These are phyloP conservation scores for Grantiella picta DNA, from an alignment of 2,113 vertebrate species.

Conservation along the genomic window DNA sequence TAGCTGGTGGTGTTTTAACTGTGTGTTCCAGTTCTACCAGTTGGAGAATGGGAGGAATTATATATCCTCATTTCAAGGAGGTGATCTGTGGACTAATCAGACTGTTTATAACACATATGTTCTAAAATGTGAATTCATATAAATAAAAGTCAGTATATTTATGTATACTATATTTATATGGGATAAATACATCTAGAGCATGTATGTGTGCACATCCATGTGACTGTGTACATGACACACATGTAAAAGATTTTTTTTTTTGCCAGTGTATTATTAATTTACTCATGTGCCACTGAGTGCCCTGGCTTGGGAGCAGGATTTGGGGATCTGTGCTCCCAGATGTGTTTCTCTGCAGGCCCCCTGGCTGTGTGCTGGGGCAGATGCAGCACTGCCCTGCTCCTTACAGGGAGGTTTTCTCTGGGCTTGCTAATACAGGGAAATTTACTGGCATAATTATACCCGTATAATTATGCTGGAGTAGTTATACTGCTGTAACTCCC, in stretches of 20 bases:
- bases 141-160: background rate
- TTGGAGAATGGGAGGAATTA: conserved; percentile 23
- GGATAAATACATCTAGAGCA: background rate
- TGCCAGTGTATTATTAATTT: background rate
- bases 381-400: background rate
- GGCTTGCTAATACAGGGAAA: conserved; percentile 58
- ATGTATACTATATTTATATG: background rate
- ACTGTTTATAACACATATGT: background rate
- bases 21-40: conserved; percentile 13
- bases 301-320: background rate
- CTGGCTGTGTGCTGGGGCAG: background rate
- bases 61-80: conserved; percentile 1
- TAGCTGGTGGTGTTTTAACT: background rate
- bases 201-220: background rate
- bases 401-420: conserved; percentile 11
- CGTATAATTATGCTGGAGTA: conserved; percentile 63
- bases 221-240: background rate
- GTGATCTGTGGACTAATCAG: conserved; percentile 1
- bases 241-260: background rate
- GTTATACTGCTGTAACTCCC: conserved; percentile 59
- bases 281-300: background rate
- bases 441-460: conserved; percentile 67
- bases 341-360: background rate
- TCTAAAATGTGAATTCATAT: background rate
- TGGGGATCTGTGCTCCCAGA: background rate